phyloP scores from a whole-genome alignment of 2,113 vertebrate genomes.

The Ophthalmotilapia sp. region DNA sequence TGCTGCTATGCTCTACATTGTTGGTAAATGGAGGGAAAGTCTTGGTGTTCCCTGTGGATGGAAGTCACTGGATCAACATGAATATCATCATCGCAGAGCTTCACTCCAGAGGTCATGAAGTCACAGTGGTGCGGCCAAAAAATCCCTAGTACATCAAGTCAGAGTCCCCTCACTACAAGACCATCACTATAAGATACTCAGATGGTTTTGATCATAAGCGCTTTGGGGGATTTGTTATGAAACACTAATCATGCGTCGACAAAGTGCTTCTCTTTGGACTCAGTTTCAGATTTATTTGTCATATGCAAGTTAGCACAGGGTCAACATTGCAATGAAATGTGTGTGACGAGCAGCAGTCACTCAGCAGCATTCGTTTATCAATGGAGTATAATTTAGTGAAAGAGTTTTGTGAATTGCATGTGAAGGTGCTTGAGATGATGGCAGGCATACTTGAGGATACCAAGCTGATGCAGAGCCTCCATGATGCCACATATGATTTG shows the following conservation, averaged over 20 bases:
- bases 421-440: not conserved
- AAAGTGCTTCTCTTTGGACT: not conserved
- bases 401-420: no score
- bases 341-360: no score
- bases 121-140: constrained; percentile 27
- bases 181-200: not conserved
- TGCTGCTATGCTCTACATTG: not conserved
- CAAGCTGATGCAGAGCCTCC: no score
- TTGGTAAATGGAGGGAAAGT: constrained; percentile 30
- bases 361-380: no score
- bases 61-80: constrained; percentile 66
- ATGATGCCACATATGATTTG: no score
- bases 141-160: constrained; percentile 49
- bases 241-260: not conserved
- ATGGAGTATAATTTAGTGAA: not conserved
- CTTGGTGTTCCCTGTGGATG: constrained; percentile 45
- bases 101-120: constrained; percentile 44
- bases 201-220: no score
- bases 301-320: no score
- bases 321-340: no score
- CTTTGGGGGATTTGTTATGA: not conserved
- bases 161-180: constrained; percentile 32
- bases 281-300: no score
- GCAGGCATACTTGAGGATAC: no score
- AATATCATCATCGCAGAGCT: constrained; percentile 48